Conservation (phyloP, 2,888 invertebrate species). For the Drosophila colorata region DNA sequence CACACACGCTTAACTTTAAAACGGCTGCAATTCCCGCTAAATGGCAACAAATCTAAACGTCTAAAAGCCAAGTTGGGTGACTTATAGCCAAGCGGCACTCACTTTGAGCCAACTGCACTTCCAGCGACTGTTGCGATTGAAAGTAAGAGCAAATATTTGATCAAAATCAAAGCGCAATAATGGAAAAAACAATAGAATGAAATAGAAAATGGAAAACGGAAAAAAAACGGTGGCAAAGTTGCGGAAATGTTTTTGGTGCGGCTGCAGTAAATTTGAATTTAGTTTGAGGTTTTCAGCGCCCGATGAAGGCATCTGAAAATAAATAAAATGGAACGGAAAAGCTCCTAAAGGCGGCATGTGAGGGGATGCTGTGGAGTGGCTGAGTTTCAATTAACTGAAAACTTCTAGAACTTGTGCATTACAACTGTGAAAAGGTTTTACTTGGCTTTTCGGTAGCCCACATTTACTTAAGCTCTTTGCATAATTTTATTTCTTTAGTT, state of each 20-base stretch:
- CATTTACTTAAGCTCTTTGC: conserved; percentile 1
- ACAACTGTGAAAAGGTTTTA: conserved; percentile 11
- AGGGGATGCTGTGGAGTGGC: neutral
- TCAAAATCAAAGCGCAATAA: conserved; percentile 7
- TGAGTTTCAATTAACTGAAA: conserved; percentile 42
- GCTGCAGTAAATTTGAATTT: conserved; percentile 36
- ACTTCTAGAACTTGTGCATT: conserved; percentile 10
- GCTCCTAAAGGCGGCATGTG: conserved; percentile 7
- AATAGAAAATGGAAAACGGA: neutral
- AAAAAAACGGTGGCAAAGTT: conserved; percentile 14
- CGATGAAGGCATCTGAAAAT: conserved; percentile 19
- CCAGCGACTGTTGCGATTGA: conserved; percentile 10
- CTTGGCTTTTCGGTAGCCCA: neutral
- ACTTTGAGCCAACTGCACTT: conserved; percentile 33
- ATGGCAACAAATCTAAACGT: conserved; percentile 51
- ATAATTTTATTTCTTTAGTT: neutral
- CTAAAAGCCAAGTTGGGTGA: conserved; percentile 36
- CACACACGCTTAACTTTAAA: conserved; percentile 46
- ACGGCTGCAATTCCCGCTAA: conserved; percentile 43
- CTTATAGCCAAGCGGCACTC: conserved; percentile 25
- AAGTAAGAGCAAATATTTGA: conserved; percentile 38
- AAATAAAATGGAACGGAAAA: conserved; percentile 24
- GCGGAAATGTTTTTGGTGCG: conserved; percentile 27
- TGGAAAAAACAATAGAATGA: neutral
- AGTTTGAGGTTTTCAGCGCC: conserved; percentile 26